Evolutionary conservation across 2,113 vertebrate genomes (phyloP), one percentile per base, ranked within the genome.

Genomic region (Esox niger): DNA sequence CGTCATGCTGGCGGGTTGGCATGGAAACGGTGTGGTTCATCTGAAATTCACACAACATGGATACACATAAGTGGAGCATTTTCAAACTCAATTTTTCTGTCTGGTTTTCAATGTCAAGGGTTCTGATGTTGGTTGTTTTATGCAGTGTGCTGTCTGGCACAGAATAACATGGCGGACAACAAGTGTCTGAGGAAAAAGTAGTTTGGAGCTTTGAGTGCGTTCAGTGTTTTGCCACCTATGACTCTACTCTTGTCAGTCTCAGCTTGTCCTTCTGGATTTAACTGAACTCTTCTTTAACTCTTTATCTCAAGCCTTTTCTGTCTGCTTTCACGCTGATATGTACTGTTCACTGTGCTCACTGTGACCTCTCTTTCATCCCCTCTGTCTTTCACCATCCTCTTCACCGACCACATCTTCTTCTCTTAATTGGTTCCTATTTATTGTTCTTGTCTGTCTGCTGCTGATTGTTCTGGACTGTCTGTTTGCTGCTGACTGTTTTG

Each of bases 241-340:
- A 33, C 60, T 63, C 23, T 27, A 62, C 25, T 69, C 55, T 55
- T 74, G 23, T 66, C 64, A 78, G 77, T 55, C 83, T 85, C 73
- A 79, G 72, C 20, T 43, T 26, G 38, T 69, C 67, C 87, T 55
- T 62, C 46, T 27, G 31, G 57, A 63, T 62, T 52, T 33, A 63
- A 32, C 66, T 83, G 88, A 90, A 90, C 84, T 78, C 79, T 89
- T 78, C 15, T 17, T 38, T 21, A 23, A 4, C 54, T 27, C 25
- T 56, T 25, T 27, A 21, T 26, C 25, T 1, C 25, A 6, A 3
- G 8, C 47, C 9, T 15, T 17, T 17, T 49, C 47, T 20, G n/a
- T n/a, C 55, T 57, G 49, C 54, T 56, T 23, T 26, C n/a, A n/a
- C 4, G 5, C 46, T 49, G 46, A 49, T 20, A 49, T 20, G 62